Evolutionary conservation across 1,140 invertebrate genomes (phyloP), one percentile per base, ranked within the genome.

Genomic region (Diuraphis noxia): DNA sequence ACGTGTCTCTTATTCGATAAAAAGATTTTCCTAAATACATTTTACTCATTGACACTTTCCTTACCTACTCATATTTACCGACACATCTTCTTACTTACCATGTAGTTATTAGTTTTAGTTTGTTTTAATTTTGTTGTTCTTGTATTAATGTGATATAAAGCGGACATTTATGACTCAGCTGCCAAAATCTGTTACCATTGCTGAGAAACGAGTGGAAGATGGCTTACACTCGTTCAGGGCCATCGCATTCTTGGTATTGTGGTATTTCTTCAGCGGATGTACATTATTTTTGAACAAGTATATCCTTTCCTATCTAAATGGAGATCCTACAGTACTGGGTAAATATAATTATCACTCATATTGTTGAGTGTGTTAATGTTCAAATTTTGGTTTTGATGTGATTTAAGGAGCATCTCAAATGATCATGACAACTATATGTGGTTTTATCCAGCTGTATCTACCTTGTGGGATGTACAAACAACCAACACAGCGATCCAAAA

Each of bases 271-370:
- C 93, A 97, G 96, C 93, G 96, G 96, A 17, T 96, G 95, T 93
- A 97, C 97, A 13, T 94, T 98, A 72, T 97, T 98, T 94, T 94
- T 97, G 40, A 98, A 98, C 94, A 98, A 98, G 93, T 97, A 97
- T 93, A 97, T 97, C 93, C 94, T 98, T 46, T 95, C 96, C 8
- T 97, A 96, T 93, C 95, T 97, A 93, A 95, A 96, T 93, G 96
- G 96, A n/a, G 96, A 97, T 94, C 96, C 97, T 13, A 96, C 96
- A 82, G 94, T 97, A 84, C 94, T 98, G 94, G 97, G 97, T 97
- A 95, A 94, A 93, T 93, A 30, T 43, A 49, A 41, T 63, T 40
- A 30, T 36, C n/a, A 52, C 43, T 2, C 7, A 92, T 3, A 2
- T 40, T 40, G 25, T 40, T 81, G 5, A n/a, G 10, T n/a, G 23